Base-by-base conservation (phyloP, 2,113 vertebrate species). In the Australoheros scitulus region DNA sequence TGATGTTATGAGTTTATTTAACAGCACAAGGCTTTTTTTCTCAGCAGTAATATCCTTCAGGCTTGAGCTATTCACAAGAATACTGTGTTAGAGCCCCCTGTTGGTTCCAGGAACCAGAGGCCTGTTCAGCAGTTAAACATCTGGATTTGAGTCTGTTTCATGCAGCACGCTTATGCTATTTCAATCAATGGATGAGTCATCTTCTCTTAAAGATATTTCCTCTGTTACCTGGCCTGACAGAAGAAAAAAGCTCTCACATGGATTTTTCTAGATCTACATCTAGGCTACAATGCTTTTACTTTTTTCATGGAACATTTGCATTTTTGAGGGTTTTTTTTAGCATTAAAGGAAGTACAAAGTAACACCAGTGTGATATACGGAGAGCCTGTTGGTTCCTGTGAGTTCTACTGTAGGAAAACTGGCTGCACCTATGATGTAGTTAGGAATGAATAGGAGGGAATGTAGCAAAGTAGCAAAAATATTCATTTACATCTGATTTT, bases 1-100 rank as follows among this genome's bases (percentile, higher is more conserved):
- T 74, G 80, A 76, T 91, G 87, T 87, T 88, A 85, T 81, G 82
- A 90, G 81, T 91, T 92, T 88, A 80, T 90, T 86, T 84, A 59
- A 90, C 87, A 85, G 84, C 87, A 86, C 91, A 86, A 80, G 57
- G 8, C 77, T 55, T 90, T 90, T 91, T 91, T 88, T 87, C 84
- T 76, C 38, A 61, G 68, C 57, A 78, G 65, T 84, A 87, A 83
- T 82, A 59, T 72, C 86, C 79, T 85, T 87, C 74, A 60, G 88
- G 47, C 79, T 74, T 55, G 41, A 88, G 79, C 77, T 81, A 3
- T 89, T 87, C 63, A 36, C 47, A 77, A 76, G 59, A 32, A 26
- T 63, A 6, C 20, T 13, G 32, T 26, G 4, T 81, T 38, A 78
- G 36, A 86, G 74, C 55, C 3, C 52, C 50, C 52, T 18, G 56